These are phyloP conservation scores for Virgularia gustaviana DNA, from an alignment of 92 coral and sea anemone genomes.

Conservation along the genomic window DNA sequence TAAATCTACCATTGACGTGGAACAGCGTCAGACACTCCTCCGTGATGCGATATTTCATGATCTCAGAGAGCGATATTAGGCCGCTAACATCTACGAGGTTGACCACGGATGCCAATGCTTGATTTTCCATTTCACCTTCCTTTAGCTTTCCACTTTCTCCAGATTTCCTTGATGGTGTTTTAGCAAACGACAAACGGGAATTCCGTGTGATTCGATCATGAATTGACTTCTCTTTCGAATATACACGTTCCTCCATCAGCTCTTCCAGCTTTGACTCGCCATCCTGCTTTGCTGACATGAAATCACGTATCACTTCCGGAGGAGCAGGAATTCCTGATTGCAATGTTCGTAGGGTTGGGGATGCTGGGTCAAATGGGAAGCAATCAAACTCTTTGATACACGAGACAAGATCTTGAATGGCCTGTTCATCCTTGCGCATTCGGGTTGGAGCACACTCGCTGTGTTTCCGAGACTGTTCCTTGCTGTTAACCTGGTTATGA, in stretches of 20 bases:
- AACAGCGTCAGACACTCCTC: conserved; percentile 1
- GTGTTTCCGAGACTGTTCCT: background rate
- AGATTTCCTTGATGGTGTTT: conserved; percentile 11
- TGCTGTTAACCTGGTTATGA: conserved; percentile 12
- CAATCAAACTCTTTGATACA: conserved; percentile 26
- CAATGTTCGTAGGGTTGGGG: conserved; percentile 3
- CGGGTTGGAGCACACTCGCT: conserved; percentile 9
- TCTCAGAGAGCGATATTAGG: conserved; percentile 7
- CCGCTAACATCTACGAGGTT: conserved; percentile 18
- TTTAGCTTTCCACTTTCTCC: background rate
- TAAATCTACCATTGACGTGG: conserved; percentile 7
- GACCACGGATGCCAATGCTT: conserved; percentile 1
- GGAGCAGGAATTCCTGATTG: conserved; percentile 9
- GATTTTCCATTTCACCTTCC: conserved; percentile 11
- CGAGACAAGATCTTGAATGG: conserved; percentile 2
- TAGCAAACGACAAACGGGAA: conserved; percentile 4
- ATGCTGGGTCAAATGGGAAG: conserved; percentile 7
- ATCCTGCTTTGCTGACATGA: conserved; percentile 11
- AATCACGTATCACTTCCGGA: conserved; percentile 9
- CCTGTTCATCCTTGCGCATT: conserved; percentile 12
- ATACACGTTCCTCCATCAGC: conserved; percentile 10
- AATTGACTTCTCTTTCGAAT: conserved; percentile 8
- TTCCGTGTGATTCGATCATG: conserved; percentile 5
- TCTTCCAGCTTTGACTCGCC: conserved; percentile 4
- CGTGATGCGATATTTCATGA: conserved; percentile 14